These are phyloP conservation scores for Heterochromis multidens DNA, from an alignment of 2,113 vertebrate species.

Conservation along the genomic window DNA sequence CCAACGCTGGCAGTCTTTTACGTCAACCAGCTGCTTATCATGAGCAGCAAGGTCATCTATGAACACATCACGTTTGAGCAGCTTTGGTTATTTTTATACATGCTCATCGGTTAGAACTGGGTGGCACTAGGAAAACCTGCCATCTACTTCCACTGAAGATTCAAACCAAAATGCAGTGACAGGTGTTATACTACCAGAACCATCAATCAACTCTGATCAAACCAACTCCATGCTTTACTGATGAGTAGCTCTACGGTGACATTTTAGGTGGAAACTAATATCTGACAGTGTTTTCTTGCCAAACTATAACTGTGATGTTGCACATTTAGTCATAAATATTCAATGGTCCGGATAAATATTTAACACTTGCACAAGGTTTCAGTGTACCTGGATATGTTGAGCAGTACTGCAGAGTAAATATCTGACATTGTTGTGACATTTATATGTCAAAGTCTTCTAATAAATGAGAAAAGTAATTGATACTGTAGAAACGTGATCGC, in stretches of 20 bases:
- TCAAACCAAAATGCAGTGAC: not conserved
- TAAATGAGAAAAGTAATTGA: conserved; percentile 39
- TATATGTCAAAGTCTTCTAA: not conserved
- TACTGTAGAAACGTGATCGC: not conserved
- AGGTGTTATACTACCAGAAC: not conserved
- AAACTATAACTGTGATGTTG: not conserved
- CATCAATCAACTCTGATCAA: not conserved
- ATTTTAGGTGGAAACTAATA: not conserved
- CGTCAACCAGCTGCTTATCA: not conserved
- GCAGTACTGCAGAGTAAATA: not conserved
- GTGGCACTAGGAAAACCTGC: not conserved
- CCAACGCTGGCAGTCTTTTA: not conserved
- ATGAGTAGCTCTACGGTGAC: not conserved
- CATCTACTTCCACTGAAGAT: not conserved
- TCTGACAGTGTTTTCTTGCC: not conserved
- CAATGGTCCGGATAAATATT: not conserved
- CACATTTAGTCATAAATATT: not conserved
- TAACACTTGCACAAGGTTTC: not conserved
- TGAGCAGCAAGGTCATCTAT: not conserved
- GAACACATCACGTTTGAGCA: not conserved
- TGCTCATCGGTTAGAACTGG: not conserved
- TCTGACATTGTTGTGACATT: not conserved
- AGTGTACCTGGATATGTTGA: not conserved
- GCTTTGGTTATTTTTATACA: not conserved
- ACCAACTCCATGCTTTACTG: not conserved